Percentiles rank a stretch among this genome's conserved stretches.
Conservation (phyloP, 2,797 vertebrate species). For the Acipenser ruthenus region DNA sequence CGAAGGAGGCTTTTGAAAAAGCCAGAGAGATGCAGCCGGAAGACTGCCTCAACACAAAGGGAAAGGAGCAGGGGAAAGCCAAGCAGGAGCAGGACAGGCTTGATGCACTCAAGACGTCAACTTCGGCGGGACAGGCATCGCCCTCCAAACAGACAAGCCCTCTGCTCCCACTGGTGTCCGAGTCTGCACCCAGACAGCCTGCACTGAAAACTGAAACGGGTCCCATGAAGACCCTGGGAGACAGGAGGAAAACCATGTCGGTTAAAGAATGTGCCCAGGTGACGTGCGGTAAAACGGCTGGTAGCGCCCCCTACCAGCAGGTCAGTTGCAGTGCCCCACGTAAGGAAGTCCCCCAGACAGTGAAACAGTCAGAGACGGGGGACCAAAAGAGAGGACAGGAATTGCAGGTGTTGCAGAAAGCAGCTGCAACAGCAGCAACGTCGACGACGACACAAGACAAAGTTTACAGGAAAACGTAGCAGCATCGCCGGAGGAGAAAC, state of each 20-base stretch:
- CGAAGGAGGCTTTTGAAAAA: slow-evolving; percentile 41
- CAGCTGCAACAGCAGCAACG: slow-evolving; percentile 14
- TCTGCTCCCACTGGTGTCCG: slow-evolving; percentile 26
- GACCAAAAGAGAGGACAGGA: slow-evolving; percentile 52
- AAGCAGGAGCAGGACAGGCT: slow-evolving; percentile 28
- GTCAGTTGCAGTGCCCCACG: slow-evolving; percentile 30
- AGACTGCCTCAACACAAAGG: slow-evolving; percentile 34
- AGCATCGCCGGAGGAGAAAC: slow-evolving; percentile 32
- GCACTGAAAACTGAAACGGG: slow-evolving; percentile 36
- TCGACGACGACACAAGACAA: slow-evolving; percentile 49
- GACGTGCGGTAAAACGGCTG: slow-evolving; percentile 31
- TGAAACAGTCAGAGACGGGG: slow-evolving; percentile 38
- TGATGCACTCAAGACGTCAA: slow-evolving; percentile 14
- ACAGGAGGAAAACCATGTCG: slow-evolving; percentile 35
- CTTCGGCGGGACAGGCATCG: slow-evolving; percentile 19
- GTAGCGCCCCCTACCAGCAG: slow-evolving; percentile 31
- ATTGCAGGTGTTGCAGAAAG: slow-evolving; percentile 23
- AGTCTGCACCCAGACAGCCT: slow-evolving; percentile 29
- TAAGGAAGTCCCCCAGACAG: slow-evolving; percentile 29
- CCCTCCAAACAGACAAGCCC: slow-evolving; percentile 28
- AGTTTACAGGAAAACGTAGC: slow-evolving; percentile 77
- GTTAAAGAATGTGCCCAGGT: slow-evolving; percentile 40
- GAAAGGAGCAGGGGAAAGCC: slow-evolving; percentile 37
- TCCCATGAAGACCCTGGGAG: slow-evolving; percentile 26
- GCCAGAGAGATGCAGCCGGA: slow-evolving; percentile 39